Percentiles rank a stretch among this genome's conserved stretches.
Conservation (phyloP, 2,797 vertebrate genomes). For the Typhlichthys eigenmanni region DNA sequence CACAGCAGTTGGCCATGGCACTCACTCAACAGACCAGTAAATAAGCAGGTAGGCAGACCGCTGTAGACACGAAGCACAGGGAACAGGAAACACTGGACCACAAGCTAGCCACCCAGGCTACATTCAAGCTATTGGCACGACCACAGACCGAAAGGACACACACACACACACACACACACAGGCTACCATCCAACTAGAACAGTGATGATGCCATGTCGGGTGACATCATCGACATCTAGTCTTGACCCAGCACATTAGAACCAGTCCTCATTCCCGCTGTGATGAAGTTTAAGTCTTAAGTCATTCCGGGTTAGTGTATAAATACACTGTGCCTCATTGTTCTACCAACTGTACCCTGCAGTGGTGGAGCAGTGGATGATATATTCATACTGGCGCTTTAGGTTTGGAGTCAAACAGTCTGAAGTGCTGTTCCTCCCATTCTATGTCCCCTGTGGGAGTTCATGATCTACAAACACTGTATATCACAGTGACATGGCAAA, state of each 20-base stretch:
- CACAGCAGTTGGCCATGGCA: constrained; percentile 31
- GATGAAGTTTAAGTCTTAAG: constrained; percentile 25
- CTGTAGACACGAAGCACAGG: constrained; percentile 47
- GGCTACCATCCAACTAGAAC: constrained; percentile 48
- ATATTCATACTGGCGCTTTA: constrained; percentile 33
- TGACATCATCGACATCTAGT: constrained; percentile 54
- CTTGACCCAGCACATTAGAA: constrained; percentile 55
- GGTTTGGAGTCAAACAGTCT: constrained; percentile 24
- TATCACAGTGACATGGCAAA: constrained; percentile 28
- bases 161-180: constrained; percentile 7
- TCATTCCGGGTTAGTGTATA: constrained; percentile 29
- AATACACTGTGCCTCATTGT: constrained; percentile 51
- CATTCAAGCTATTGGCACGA: constrained; percentile 58
- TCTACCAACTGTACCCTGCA: constrained; percentile 25
- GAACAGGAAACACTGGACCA: constrained; percentile 50
- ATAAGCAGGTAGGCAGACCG: constrained; percentile 71
- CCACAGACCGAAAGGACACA: constrained; percentile 30
- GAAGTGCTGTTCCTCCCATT: constrained; percentile 39
- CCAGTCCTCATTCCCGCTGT: constrained; percentile 24
- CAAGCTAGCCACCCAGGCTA: constrained; percentile 57
- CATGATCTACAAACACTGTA: constrained; percentile 26
- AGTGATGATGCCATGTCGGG: constrained; percentile 55
- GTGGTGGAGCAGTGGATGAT: constrained; percentile 34
- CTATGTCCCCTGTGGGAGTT: constrained; percentile 15
- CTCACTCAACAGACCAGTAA: constrained; percentile 63